Base-by-base conservation (phyloP, 1,140 invertebrate species). In the Euwallacea similis region DNA sequence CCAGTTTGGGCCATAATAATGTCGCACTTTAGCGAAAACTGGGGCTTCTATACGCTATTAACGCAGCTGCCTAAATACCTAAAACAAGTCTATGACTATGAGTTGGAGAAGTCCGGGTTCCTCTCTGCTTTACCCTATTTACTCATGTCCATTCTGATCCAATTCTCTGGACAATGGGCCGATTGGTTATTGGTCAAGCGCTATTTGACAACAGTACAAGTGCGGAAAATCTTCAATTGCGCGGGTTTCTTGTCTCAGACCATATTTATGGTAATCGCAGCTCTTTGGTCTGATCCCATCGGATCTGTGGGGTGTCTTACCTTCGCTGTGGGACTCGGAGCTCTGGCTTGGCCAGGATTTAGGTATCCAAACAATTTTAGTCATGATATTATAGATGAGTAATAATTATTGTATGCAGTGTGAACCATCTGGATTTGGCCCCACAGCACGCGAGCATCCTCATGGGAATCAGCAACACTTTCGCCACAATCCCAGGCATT, bases 11-110 rank as follows among this genome's bases (percentile, higher is more conserved):
- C 95, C 0, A 95, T 96, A 60, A 88, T 94, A 15, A 86, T 89
- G 15, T 94, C 94, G 4, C 95, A 97, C 81, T 97, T 97, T 82
- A 91, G 93, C 67, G 95, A 97, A 82, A 97, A 97, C 83, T 98
- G 95, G 95, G 95, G 95, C 11, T 96, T 97, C 82, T 97, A 97
- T 79, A 97, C 94, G 0, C 86, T 96, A 79, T 85, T 97, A 0
- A 96, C 94, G 0, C 91, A 94, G 76, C 82, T 98, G 42, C 96
- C 96, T 4, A 94, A 91, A 46, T 98, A 95, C 81, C 91, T 98
- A 87, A 92, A 88, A 93, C 91, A 93, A 78, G 88, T 89, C 10
- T 85, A 91, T 44, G 82, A 88, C 66, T 92, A 90, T 77, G 84
- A 92, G 76, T 83, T 93, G 44, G 87, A 89, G 54, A 87, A 91